phyloP scores from a whole-genome alignment of 2,113 vertebrate species.

The Megaceryle torquata region DNA sequence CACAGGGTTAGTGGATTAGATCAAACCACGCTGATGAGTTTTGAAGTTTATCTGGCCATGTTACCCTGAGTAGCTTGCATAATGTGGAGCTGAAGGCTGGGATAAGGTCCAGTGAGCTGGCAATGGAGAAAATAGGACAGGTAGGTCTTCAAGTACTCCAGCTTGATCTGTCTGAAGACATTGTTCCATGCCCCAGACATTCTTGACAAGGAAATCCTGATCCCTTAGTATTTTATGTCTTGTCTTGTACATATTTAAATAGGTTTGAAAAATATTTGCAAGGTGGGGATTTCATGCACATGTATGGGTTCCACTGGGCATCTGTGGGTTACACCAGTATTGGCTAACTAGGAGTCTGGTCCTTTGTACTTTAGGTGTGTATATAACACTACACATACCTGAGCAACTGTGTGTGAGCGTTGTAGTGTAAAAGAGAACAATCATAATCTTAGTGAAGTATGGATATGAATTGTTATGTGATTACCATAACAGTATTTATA shows the following conservation, averaged over 20 bases:
- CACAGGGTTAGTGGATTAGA: not conserved
- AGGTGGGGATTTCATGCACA: not conserved
- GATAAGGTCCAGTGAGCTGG: not conserved
- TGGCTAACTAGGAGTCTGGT: not conserved
- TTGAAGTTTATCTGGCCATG: not conserved
- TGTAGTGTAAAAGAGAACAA: not conserved
- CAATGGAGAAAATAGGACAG: not conserved
- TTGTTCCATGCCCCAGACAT: not conserved
- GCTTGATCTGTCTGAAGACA: not conserved
- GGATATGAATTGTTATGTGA: slow-evolving; percentile 13
- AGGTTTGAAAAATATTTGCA: not conserved
- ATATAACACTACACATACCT: not conserved
- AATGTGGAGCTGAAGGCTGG: rapidly evolving
- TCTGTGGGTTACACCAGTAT: not conserved
- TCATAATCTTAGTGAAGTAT: slow-evolving; percentile 8
- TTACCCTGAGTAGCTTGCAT: not conserved
- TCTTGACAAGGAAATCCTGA: not conserved
- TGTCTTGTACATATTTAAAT: not conserved
- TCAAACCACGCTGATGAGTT: rapidly evolving
- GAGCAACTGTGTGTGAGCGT: not conserved
- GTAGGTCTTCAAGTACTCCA: not conserved
- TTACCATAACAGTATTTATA: slow-evolving; percentile 51
- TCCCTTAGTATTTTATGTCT: not conserved
- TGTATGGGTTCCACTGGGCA: not conserved
- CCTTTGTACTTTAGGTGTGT: not conserved